Conservation (phyloP, 2,113 vertebrate genomes). For the Rynchops niger region DNA sequence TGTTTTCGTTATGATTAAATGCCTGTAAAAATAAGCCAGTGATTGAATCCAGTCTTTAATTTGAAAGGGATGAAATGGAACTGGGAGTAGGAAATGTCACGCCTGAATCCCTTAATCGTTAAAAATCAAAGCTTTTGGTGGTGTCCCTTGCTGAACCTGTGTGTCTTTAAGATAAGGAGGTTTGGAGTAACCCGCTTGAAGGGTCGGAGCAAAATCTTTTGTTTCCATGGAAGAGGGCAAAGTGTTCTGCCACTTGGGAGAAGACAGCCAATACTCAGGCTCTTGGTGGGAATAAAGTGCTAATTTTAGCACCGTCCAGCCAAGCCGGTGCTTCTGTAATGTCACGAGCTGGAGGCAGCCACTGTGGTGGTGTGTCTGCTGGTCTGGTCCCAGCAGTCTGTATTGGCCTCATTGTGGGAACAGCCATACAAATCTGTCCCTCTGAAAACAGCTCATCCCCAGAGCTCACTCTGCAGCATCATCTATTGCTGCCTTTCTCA, state of each 20-base stretch:
- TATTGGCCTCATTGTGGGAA: neutral
- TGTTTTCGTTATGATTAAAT: neutral
- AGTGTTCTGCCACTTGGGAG: neutral
- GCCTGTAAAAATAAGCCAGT: constrained; percentile 15
- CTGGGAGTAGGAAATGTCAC: neutral
- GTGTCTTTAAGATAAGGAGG: neutral
- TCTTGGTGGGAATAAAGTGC: neutral
- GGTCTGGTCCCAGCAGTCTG: neutral
- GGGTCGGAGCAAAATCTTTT: neutral
- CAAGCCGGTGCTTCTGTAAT: neutral
- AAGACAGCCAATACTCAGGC: neutral
- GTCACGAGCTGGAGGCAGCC: neutral
- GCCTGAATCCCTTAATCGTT: neutral
- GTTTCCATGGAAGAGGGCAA: neutral
- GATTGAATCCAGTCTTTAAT: constrained; percentile 24
- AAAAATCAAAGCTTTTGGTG: constrained; percentile 21
- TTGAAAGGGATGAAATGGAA: neutral
- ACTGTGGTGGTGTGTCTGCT: neutral
- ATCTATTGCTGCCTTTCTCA: neutral
- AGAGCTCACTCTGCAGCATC: neutral
- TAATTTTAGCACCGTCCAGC: constrained; percentile 40
- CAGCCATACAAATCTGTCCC: neutral
- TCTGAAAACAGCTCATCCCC: neutral
- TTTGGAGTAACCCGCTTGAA: neutral
- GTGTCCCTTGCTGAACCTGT: neutral